Evolutionary conservation across 1,140 invertebrate genomes (phyloP).

Genomic region (Bombus superbus): DNA sequence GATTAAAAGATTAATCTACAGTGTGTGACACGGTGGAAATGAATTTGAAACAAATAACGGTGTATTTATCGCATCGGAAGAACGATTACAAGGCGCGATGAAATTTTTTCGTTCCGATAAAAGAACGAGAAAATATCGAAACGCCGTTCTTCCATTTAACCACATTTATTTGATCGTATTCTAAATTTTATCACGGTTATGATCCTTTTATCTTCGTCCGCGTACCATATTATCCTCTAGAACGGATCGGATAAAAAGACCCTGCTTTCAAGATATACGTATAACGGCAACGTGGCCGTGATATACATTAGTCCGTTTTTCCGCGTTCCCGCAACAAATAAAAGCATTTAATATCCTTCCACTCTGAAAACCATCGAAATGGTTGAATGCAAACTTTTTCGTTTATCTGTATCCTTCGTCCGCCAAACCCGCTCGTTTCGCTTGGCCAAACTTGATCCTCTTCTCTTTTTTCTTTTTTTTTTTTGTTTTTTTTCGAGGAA

Average conservation of each 20-base stretch:
- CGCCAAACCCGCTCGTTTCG: no score
- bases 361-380: not conserved
- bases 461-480: no score
- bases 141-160: conserved; percentile 4
- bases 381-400: not conserved
- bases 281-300: not conserved
- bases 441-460: not conserved
- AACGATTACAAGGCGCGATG: not conserved
- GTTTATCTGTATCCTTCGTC: not conserved
- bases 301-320: not conserved
- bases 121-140: not conserved
- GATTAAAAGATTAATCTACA: conserved; percentile 1
- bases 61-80: not conserved
- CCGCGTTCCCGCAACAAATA: not conserved
- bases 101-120: not conserved
- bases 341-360: not conserved
- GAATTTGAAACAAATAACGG: not conserved
- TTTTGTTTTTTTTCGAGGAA: not conserved
- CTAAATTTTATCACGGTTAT: conserved; percentile 10
- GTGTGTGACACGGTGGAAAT: not conserved
- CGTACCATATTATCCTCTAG: conserved; percentile 15
- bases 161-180: not conserved
- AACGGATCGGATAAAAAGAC: conserved; percentile 20
- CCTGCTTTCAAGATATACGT: conserved; percentile 16
- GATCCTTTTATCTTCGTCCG: conserved; percentile 15